Percentiles rank a stretch among this genome's conserved stretches.
phyloP scores from a whole-genome alignment of 2,888 invertebrate genomes.

The Agonopterix alstromeriana region DNA sequence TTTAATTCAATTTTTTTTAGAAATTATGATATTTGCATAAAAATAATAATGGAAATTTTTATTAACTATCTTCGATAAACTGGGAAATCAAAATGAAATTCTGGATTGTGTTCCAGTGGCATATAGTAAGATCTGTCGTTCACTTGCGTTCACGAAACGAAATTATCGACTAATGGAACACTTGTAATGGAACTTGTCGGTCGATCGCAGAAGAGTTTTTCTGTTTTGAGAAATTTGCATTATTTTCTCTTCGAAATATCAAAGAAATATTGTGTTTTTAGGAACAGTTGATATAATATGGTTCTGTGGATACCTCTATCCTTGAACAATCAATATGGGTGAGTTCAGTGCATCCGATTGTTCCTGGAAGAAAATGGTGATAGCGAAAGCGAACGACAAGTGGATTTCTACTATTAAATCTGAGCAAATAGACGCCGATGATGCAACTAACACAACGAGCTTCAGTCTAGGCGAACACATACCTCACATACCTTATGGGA shows the following conservation, averaged over 20 bases:
- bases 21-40: not conserved
- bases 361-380: conserved; percentile 68
- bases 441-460: conserved; percentile 22
- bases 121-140: too few relatives aligned
- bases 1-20: not conserved
- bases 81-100: not conserved
- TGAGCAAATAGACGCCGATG: conserved; percentile 22
- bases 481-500: conserved; percentile 14
- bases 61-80: not conserved
- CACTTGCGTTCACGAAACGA: too few relatives aligned
- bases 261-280: not conserved
- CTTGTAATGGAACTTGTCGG: not conserved
- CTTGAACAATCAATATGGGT: conserved; percentile 71
- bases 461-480: conserved; percentile 28
- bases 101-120: too few relatives aligned
- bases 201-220: not conserved
- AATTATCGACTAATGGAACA: too few relatives aligned
- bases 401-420: conserved; percentile 52
- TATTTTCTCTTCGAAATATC: not conserved
- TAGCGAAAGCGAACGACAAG: conserved; percentile 55
- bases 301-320: conserved; percentile 66
- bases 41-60: not conserved
- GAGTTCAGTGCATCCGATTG: conserved; percentile 49
- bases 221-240: not conserved
- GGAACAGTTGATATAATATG: conserved; percentile 38